Percentiles rank a stretch among this genome's conserved stretches.
These are phyloP conservation scores for Stramonita haemastoma DNA, from an alignment of 2,888 invertebrate species.

Conservation along the genomic window DNA sequence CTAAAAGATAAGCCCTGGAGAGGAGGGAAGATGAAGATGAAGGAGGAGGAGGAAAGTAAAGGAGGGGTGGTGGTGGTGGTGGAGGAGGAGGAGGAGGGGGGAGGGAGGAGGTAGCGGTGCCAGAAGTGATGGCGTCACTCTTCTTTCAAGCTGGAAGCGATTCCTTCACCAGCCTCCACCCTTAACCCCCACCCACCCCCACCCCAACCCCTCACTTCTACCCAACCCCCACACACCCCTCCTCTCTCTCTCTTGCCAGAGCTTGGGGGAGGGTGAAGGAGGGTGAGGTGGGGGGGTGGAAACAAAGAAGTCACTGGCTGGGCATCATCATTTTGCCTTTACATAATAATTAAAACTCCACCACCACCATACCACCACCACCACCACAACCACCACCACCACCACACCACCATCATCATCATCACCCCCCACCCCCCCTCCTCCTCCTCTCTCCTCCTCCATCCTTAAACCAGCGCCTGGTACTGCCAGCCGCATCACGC, in stretches of 20 bases:
- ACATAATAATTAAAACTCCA: conserved; percentile 38
- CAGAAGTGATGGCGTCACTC: neutral
- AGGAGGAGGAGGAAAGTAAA: neutral
- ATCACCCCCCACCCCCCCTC: too few relatives aligned
- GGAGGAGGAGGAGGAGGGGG: neutral
- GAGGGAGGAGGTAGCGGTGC: neutral
- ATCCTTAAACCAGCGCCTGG: too few relatives aligned
- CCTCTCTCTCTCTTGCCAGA: neutral
- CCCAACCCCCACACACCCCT: neutral
- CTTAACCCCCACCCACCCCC: neutral
- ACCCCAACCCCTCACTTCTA: neutral
- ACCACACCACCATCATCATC: too few relatives aligned
- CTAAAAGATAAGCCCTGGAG: too few relatives aligned
- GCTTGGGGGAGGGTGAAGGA: too few relatives aligned
- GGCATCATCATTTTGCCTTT: conserved; percentile 39
- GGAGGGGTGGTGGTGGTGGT: neutral
- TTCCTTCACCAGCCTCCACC: neutral
- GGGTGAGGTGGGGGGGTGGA: neutral
- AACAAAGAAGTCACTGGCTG: conserved; percentile 38
- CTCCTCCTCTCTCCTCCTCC: too few relatives aligned
- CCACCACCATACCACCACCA: neutral
- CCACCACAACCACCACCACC: neutral
- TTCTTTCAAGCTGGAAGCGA: too few relatives aligned
- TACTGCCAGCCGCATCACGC: too few relatives aligned
- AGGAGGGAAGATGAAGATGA: neutral